These are phyloP conservation scores for Biston stratarius DNA, from an alignment of 2,888 invertebrate genomes.

Conservation along the genomic window DNA sequence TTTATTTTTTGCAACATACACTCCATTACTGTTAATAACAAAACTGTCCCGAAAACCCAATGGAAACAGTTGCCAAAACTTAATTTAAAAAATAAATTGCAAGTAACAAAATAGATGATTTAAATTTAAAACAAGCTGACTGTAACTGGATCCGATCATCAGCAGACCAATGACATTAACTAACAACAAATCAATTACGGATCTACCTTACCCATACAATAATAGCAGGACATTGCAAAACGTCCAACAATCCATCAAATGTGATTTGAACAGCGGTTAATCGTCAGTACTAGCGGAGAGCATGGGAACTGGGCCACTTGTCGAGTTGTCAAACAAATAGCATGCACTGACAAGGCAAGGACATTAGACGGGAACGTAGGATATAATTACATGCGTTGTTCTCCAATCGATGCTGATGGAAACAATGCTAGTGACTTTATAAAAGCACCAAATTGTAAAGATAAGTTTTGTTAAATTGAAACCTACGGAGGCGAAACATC, in stretches of 20 bases:
- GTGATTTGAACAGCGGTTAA: conserved; percentile 35
- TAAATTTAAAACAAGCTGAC: too few species aligned
- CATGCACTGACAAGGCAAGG: background rate
- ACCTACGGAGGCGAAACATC: too few species aligned
- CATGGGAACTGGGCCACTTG: conserved; percentile 50
- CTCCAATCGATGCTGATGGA: background rate
- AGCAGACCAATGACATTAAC: too few species aligned
- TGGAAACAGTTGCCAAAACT: too few species aligned
- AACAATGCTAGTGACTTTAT: background rate
- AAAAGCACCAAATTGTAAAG: background rate
- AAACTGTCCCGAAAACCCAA: too few species aligned
- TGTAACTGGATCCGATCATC: too few species aligned
- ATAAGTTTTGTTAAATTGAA: background rate
- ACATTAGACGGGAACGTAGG: conserved; percentile 1
- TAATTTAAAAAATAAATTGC: too few species aligned
- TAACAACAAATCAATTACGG: too few species aligned
- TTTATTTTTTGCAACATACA: too few species aligned
- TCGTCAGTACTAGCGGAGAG: conserved; percentile 26
- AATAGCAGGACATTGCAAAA: conserved; percentile 38
- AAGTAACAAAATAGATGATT: too few species aligned
- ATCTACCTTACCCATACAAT: background rate
- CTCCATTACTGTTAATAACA: too few species aligned
- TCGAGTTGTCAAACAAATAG: conserved; percentile 23
- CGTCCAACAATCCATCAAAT: conserved; percentile 37
- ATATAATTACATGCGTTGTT: background rate